A percentile compares a stretch with the other conserved stretches of the same genome.
Evolutionary conservation across 2,797 vertebrate genomes (phyloP).

Genomic region (Acanthornis magna): DNA sequence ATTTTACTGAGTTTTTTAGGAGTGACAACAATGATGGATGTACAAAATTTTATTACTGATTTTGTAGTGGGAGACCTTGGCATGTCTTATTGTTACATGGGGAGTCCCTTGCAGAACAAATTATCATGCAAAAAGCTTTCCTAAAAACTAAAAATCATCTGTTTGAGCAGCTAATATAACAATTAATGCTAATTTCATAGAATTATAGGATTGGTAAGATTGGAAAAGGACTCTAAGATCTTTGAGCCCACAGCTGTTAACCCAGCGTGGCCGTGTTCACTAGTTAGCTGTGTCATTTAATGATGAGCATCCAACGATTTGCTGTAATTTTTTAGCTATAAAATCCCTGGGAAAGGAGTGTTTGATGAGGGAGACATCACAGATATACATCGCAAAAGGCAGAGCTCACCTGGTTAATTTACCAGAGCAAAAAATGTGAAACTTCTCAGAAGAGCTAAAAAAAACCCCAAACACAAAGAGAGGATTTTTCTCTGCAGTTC

Average conservation of each 20-base stretch:
- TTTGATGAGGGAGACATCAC: background rate
- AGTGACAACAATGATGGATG: fast-evolving
- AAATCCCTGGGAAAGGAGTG: background rate
- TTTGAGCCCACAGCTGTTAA: background rate
- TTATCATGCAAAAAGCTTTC: background rate
- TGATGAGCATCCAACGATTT: background rate
- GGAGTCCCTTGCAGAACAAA: background rate
- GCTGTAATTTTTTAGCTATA: background rate
- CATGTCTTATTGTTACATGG: background rate
- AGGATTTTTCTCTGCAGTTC: no score
- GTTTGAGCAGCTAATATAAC: background rate
- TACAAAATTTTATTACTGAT: background rate
- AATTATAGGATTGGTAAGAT: no score
- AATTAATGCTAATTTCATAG: background rate
- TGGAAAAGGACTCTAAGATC: background rate
- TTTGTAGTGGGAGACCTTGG: background rate
- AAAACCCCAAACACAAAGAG: fast-evolving
- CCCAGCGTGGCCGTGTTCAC: fast-evolving
- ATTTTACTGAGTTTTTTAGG: background rate
- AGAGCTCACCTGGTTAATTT: background rate
- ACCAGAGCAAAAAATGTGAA: background rate
- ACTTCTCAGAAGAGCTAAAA: background rate
- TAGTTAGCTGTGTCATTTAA: background rate
- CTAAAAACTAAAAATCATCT: background rate
- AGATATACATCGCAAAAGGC: fast-evolving